phyloP scores from a whole-genome alignment of 2,888 invertebrate species.

The Trypoxylon attenuatum region DNA sequence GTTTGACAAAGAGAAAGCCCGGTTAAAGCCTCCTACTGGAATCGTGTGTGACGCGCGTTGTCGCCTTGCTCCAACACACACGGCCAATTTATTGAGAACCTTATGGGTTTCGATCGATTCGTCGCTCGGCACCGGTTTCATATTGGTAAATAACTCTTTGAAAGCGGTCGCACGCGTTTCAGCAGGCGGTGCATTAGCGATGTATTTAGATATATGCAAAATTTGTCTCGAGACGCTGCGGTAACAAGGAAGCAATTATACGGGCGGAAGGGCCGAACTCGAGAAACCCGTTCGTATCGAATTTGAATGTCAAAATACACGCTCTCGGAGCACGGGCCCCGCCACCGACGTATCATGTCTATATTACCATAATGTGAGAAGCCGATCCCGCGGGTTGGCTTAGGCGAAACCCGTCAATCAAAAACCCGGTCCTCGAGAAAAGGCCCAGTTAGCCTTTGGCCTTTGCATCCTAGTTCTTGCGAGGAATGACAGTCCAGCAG shows the following conservation, averaged over 20 bases:
- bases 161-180: no score
- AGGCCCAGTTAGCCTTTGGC: conserved; percentile 63
- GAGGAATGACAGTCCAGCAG: conserved; percentile 28
- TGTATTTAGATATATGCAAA: not conserved
- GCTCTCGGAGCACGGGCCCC: conserved; percentile 52
- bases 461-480: conserved; percentile 31
- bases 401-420: conserved; percentile 68
- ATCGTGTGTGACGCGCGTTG: conserved; percentile 22
- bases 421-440: conserved; percentile 67
- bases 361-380: conserved; percentile 71
- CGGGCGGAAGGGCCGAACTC: conserved; percentile 15
- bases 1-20: conserved; percentile 47
- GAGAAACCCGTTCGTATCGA: conserved; percentile 41
- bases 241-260: not conserved
- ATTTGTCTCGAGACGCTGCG: no score
- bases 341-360: conserved; percentile 68
- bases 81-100: not conserved
- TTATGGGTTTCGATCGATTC: not conserved
- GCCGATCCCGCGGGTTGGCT: conserved; percentile 45
- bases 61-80: conserved; percentile 13
- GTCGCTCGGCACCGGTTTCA: not conserved
- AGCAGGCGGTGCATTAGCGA: no score
- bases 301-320: conserved; percentile 73
- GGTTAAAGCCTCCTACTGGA: conserved; percentile 33
- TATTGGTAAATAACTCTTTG: no score